Conservation (phyloP, 2,113 vertebrate species). For the Mionectes macconnelli region DNA sequence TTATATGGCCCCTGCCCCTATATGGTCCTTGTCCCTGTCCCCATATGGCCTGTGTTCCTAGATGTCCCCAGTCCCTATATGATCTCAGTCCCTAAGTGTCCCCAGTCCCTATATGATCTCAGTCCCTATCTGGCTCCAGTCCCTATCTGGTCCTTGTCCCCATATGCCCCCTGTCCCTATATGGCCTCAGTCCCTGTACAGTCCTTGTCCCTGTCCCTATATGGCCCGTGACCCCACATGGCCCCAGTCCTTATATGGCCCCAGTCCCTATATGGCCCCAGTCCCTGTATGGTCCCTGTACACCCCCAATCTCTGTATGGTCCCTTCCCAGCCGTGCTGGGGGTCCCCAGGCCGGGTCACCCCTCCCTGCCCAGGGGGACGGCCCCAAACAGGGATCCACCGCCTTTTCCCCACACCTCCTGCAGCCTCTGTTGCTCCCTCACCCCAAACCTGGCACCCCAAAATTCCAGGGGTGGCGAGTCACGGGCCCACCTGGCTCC, state of each 20-base stretch:
- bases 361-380: rapidly evolving
- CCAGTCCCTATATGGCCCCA: no score
- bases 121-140: background rate
- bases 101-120: background rate
- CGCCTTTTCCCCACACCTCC: background rate
- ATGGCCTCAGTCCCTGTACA: no score
- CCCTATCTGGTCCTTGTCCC: background rate
- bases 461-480: background rate
- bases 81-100: rapidly evolving
- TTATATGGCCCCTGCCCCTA: background rate
- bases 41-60: background rate
- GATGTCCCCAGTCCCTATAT: background rate
- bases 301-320: no score
- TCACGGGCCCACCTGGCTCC: slow-evolving; percentile 30
- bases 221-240: no score
- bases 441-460: background rate
- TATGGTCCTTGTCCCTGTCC: background rate
- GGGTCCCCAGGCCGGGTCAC: rapidly evolving
- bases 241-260: no score
- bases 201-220: background rate
- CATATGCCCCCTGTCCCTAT: background rate
- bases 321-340: rapidly evolving
- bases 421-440: background rate
- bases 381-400: rapidly evolving
- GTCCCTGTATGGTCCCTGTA: no score